These are phyloP conservation scores for Synanceia verrucosa DNA, from an alignment of 2,797 vertebrate species.

Conservation along the genomic window DNA sequence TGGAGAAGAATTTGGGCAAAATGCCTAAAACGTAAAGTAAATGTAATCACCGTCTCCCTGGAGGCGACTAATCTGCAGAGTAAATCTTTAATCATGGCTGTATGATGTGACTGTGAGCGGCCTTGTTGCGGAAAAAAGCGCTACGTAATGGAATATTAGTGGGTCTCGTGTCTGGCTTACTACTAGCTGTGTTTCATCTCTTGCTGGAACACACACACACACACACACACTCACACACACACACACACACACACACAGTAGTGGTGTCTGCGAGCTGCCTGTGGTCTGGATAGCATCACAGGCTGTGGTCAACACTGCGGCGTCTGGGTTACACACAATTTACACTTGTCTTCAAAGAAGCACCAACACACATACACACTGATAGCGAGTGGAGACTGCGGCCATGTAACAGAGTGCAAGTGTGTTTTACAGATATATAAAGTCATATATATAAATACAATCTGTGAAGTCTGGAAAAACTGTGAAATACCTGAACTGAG, in stretches of 20 bases:
- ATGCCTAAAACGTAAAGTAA: slow-evolving; percentile 49
- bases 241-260: slow-evolving; percentile 53
- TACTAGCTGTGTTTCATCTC: slow-evolving; percentile 80
- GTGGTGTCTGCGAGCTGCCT: slow-evolving; percentile 71
- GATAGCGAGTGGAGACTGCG: slow-evolving; percentile 32
- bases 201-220: slow-evolving; percentile 46
- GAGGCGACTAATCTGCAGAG: slow-evolving; percentile 55
- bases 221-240: slow-evolving; percentile 35
- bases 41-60: slow-evolving; percentile 48
- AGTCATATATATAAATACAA: background rate
- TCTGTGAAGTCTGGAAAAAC: too few relatives aligned
- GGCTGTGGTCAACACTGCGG: slow-evolving; percentile 67
- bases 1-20: slow-evolving; percentile 30
- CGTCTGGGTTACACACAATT: slow-evolving; percentile 76
- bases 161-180: slow-evolving; percentile 80
- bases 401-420: slow-evolving; percentile 26
- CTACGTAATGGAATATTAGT: slow-evolving; percentile 86
- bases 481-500: too few relatives aligned
- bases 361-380: slow-evolving; percentile 42
- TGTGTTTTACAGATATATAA: slow-evolving; percentile 39
- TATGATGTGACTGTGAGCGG: slow-evolving; percentile 61
- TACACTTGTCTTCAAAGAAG: slow-evolving; percentile 69
- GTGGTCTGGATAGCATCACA: slow-evolving; percentile 77
- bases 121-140: slow-evolving; percentile 73
- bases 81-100: slow-evolving; percentile 60